Evolutionary conservation across 2,113 vertebrate genomes (phyloP), one percentile per base, ranked within the genome.

Genomic region (Brachionichthys hirsutus): DNA sequence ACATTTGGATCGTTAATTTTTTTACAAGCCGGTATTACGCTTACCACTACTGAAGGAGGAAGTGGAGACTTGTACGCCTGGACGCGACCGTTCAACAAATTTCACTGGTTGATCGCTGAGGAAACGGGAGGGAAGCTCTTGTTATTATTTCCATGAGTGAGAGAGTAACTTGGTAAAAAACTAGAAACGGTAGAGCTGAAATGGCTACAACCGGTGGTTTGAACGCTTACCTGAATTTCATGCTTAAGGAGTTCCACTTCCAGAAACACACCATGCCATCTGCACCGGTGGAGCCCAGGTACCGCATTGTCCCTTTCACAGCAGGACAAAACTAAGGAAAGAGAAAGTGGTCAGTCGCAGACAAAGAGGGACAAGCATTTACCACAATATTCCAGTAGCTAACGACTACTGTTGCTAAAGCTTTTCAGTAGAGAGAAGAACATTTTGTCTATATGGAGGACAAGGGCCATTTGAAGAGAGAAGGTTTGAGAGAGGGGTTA

Each of bases 191-290:
- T 2, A 35, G 8, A 40, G 6, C 6, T 5, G 41, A 22, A 46
- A 44, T 12, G 3, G 4, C 12, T 35, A 19, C 1, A 48, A 24
- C 10, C 20, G 22, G 54, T 1, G 3, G 16, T 16, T 35, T 0
- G 9, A 22, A 30, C 22, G 82, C 93, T 91, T 90, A 98, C 97
- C 90, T 91, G 76, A 98, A 98, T 79, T 96, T 98, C 93, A 95
- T 92, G 78, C 87, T 95, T 80, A 92, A 87, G 0, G 91, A 92
- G 62, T 98, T 92, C 95, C 96, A 99, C 80, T 95, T 94, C 97
- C 97, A 98, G 88, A 99, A 99, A 82, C 96, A 99, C 85, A 99
- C 95, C 86, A 95, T 94, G 77, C 97, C 97, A 0, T 99, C 97
- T 75, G 96, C 97, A 85, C 97, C 96, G 30, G 96, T 99, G 74